Evolutionary conservation across 2,797 vertebrate species (phyloP).

Genomic region (Peromyscus eremicus): DNA sequence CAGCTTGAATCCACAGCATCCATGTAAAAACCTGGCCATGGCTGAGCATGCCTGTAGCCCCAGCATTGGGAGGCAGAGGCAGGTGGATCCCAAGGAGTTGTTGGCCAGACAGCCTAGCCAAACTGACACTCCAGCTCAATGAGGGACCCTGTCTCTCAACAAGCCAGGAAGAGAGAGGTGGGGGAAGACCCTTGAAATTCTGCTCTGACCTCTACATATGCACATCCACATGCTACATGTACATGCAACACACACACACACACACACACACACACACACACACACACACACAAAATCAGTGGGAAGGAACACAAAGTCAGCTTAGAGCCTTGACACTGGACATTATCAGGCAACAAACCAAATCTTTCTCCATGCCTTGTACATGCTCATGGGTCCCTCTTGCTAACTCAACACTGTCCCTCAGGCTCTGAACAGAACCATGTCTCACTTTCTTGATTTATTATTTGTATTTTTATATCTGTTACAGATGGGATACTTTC

Average conservation of each 20-base stretch:
- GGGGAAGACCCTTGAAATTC: too few species aligned
- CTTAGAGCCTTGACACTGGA: not conserved
- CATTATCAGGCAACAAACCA: not conserved
- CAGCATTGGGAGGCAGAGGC: not conserved
- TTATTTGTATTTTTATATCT: slow-evolving; percentile 49
- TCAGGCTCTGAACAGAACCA: not conserved
- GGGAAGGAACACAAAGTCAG: slow-evolving; percentile 23
- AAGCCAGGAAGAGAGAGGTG: not conserved
- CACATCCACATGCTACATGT: not conserved
- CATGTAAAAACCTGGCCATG: not conserved
- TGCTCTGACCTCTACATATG: not conserved
- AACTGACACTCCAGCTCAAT: not conserved
- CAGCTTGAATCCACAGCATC: not conserved
- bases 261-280: too few species aligned
- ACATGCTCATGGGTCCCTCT: not conserved
- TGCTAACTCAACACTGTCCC: rapidly evolving
- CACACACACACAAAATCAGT: not conserved
- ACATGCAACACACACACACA: too few species aligned
- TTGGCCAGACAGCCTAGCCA: too few species aligned
- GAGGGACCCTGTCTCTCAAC: not conserved
- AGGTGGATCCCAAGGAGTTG: not conserved
- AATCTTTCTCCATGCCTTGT: not conserved
- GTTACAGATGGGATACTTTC: slow-evolving; percentile 21
- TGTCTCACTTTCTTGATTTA: not conserved
- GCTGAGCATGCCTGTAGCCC: not conserved